Evolutionary conservation across 53 echinoderm and acorn worm species (phyloP).

Genomic region (Astropecten irregularis): DNA sequence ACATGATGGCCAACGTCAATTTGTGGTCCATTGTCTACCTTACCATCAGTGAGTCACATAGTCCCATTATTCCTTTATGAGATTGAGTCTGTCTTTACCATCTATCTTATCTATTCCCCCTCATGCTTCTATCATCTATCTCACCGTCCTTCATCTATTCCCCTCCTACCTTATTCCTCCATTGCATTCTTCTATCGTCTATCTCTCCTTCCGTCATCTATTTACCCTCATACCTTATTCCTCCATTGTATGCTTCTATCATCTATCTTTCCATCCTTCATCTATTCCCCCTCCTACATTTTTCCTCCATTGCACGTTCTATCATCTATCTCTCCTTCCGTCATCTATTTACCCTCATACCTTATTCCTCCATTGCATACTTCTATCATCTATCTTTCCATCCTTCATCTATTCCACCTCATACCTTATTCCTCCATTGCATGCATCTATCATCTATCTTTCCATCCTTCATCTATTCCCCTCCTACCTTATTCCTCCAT

Average conservation of each 20-base stretch:
- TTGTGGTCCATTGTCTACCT: slow-evolving; percentile 88
- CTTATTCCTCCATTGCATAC: too few relatives aligned
- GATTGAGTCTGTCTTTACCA: background rate
- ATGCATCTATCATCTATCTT: too few relatives aligned
- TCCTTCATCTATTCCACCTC: too few relatives aligned
- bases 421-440: too few relatives aligned
- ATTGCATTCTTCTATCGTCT: slow-evolving; percentile 91
- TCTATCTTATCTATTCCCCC: background rate
- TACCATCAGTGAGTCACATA: slow-evolving; percentile 73
- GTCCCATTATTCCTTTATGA: background rate
- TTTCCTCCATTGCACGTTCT: too few relatives aligned
- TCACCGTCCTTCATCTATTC: background rate
- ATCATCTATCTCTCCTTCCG: too few relatives aligned
- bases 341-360: too few relatives aligned
- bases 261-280: too few relatives aligned
- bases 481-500: too few relatives aligned
- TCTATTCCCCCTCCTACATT: background rate
- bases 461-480: too few relatives aligned
- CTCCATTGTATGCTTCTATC: background rate
- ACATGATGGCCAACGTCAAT: slow-evolving; percentile 96
- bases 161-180: too few relatives aligned
- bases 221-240: background rate
- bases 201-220: slow-evolving; percentile 76
- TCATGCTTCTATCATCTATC: background rate
- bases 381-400: too few relatives aligned